Evolutionary conservation across 2,888 invertebrate genomes (phyloP), one percentile per base, ranked within the genome.

Genomic region (Rhagonycha fulva): DNA sequence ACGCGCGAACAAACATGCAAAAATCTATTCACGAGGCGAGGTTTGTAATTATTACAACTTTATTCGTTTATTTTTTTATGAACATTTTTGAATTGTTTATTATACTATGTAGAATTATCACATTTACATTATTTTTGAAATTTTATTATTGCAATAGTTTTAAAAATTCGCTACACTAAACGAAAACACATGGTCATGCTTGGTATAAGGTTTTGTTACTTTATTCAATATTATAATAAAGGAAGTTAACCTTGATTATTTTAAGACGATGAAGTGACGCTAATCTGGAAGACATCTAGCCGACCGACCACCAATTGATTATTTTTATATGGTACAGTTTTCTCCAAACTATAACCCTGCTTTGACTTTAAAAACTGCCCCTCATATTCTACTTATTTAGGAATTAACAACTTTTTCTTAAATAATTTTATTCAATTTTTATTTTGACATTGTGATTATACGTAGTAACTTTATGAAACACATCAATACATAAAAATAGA

Each of bases 171-270:
- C n/a, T 2, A 5, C 47, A n/a, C n/a, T 3, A 12, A 11, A 12
- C 11, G 4, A 11, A 63, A 66, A 26, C 63, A n/a, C 47, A n/a
- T 47, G 47, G n/a, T 47, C n/a, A n/a, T 26, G 9, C 11, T 12
- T 47, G n/a, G n/a, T 47, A 9, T 61, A 61, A n/a, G 24, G 23
- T 26, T 47, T 47, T 47, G 24, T 24, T 66, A 66, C 19, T 23
- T 24, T 12, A 10, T 62, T n/a, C 67, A 9, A 19, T 19, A 19
- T 19, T 14, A 30, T 24, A n/a, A 14, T 62, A 30, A 19, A 62
- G 23, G 62, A 26, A 28, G 62, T 28, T 62, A 62, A 70, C 70
- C 70, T 70, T 70, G 70, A 70, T 62, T 70, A 66, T 66, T 66
- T 66, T 14, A 66, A n/a, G 24, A 24, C 63, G 63, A 66, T 23